Conservation (phyloP, 35 echinoderm and acorn worm genomes). For the Heliocidaris tuberculata region DNA sequence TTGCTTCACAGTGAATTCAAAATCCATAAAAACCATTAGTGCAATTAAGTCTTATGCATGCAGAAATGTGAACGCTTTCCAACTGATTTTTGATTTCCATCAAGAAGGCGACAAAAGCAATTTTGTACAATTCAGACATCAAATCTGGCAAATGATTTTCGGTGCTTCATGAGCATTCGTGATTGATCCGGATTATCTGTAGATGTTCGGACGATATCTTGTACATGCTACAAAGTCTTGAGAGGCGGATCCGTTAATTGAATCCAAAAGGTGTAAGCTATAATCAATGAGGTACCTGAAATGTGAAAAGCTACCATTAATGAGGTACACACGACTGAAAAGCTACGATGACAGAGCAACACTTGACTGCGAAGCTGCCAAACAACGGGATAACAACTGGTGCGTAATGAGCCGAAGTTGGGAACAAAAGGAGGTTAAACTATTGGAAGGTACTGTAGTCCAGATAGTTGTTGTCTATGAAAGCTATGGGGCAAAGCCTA, state of each 20-base stretch:
- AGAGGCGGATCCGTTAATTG: not conserved
- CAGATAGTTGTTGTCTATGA: not conserved
- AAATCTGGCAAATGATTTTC: too few relatives aligned
- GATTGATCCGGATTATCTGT: too few relatives aligned
- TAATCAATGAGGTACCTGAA: not conserved
- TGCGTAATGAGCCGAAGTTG: not conserved
- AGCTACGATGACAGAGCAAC: not conserved
- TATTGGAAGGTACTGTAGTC: not conserved
- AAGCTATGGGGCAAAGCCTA: not conserved
- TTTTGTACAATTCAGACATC: too few relatives aligned
- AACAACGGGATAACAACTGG: not conserved
- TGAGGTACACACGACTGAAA: not conserved
- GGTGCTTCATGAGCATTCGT: too few relatives aligned
- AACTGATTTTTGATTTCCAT: too few relatives aligned
- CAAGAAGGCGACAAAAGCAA: too few relatives aligned
- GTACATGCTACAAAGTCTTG: not conserved
- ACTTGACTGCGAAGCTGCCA: not conserved
- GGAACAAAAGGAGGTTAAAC: not conserved
- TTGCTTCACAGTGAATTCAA: not conserved
- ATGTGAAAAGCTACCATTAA: slow-evolving; percentile 1
- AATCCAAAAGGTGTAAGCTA: not conserved
- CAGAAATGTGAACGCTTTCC: too few relatives aligned
- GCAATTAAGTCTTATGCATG: not conserved
- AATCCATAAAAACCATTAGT: not conserved
- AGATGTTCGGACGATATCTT: too few relatives aligned